phyloP scores from a whole-genome alignment of 1,140 invertebrate species.

The Megalonaias nervosa region DNA sequence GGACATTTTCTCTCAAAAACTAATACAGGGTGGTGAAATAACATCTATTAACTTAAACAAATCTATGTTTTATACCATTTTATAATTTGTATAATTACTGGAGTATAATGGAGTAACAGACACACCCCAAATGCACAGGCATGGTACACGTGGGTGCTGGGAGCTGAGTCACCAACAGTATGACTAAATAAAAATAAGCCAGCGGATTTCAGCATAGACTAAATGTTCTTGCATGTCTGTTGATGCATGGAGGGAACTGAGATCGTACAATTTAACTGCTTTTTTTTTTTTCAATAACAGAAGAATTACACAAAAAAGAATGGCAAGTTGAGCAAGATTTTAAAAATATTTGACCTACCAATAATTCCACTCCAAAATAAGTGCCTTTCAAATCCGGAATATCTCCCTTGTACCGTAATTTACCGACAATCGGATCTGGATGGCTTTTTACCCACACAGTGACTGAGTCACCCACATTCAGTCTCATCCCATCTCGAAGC shows the following conservation, averaged over 20 bases:
- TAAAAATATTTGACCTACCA: constrained; percentile 36
- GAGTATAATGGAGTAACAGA: no score
- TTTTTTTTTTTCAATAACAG: background rate
- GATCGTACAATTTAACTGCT: background rate
- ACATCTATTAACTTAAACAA: no score
- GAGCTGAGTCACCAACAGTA: background rate
- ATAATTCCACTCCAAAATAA: constrained; percentile 61
- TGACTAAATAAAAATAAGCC: background rate
- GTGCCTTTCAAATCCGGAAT: constrained; percentile 56
- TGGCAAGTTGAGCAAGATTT: background rate
- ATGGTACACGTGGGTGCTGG: no score
- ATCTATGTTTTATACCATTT: no score
- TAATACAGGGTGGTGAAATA: no score
- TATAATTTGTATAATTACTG: no score
- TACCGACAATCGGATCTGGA: constrained; percentile 48
- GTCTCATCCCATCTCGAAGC: constrained; percentile 51
- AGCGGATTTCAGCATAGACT: background rate
- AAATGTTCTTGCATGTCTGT: background rate
- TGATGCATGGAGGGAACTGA: background rate
- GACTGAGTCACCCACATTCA: constrained; percentile 53
- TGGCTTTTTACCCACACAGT: constrained; percentile 59
- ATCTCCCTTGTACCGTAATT: constrained; percentile 54
- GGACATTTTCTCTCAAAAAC: no score
- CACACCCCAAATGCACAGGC: no score
- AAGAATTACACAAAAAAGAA: background rate